Evolutionary conservation across 2,113 vertebrate genomes (phyloP).

Genomic region (Dryoscopus gambensis): DNA sequence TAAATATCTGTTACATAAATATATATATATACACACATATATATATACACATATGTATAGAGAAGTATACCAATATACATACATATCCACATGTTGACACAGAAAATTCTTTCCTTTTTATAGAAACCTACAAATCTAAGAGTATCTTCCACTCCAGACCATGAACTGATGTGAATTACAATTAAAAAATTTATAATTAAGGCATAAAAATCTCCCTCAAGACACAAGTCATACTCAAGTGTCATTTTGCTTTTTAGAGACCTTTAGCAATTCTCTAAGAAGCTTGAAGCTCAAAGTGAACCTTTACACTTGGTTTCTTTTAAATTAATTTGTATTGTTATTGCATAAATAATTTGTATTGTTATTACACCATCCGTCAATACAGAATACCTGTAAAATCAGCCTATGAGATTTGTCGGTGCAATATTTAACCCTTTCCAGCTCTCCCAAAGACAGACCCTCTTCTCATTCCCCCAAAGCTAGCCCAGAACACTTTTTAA

Average conservation of each 20-base stretch:
- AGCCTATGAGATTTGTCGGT: constrained; percentile 32
- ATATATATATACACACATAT: constrained; percentile 61
- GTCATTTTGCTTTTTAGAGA: neutral
- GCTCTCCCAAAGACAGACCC: constrained; percentile 59
- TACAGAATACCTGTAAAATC: constrained; percentile 44
- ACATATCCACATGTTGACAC: constrained; percentile 66
- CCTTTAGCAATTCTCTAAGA: constrained; percentile 16
- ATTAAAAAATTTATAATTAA: constrained; percentile 23
- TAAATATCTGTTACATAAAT: constrained; percentile 72
- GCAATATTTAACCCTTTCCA: constrained; percentile 78
- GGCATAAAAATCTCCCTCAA: constrained; percentile 30
- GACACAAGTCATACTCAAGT: constrained; percentile 44
- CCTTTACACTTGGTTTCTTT: constrained; percentile 48
- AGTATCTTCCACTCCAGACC: constrained; percentile 28
- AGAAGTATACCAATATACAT: constrained; percentile 74
- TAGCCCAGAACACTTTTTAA: constrained; percentile 30
- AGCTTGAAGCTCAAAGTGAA: constrained; percentile 54
- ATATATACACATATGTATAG: constrained; percentile 65
- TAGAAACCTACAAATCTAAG: constrained; percentile 6
- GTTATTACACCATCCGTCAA: constrained; percentile 53
- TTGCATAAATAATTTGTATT: constrained; percentile 41
- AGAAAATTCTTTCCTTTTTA: neutral
- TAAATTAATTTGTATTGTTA: neutral
- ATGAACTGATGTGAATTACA: constrained; percentile 40
- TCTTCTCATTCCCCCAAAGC: constrained; percentile 8